Evolutionary conservation across 1,140 invertebrate species (phyloP), one percentile per base, ranked within the genome.

Genomic region (Drosophila pandora): DNA sequence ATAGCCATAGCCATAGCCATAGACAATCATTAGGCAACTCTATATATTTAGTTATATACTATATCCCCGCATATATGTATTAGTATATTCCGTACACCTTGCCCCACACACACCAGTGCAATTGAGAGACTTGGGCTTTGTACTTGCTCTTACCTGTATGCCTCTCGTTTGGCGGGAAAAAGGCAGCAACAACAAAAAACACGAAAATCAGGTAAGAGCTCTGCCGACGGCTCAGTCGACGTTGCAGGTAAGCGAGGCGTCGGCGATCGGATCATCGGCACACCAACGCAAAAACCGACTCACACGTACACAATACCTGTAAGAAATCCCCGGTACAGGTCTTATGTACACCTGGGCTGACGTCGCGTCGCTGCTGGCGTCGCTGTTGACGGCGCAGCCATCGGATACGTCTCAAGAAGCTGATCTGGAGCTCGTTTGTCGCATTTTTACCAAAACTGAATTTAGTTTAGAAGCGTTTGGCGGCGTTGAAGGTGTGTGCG

Each of bases 381-480:
- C 74, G 74, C 56, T 34, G 68, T 43, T 49, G 48, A 21, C 41
- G 6, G 9, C 43, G 7, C 43, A 9, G 43, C 21, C 41, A 9
- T 8, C 13, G 17, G 8, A 52, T 34, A 55, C 74, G 84, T 88
- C 80, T 89, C 84, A 84, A 89, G 84, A 89, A 89, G 77, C 78
- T 89, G 85, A 90, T 90, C 85, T 87, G 81, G 61, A 87, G 85
- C 85, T 83, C 85, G 85, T 87, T 90, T 90, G 80, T 87, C 87
- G 81, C 77, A 77, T 90, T 90, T 88, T 85, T 78, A 90, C 85
- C 85, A 85, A 90, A 90, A 90, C 88, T 89, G 77, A 90, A 90
- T 83, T 90, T 90, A 90, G 87, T 90, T 90, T 90, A 83, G 87
- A 89, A 89, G 87, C 88, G 87, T 90, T 90, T 90, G 87, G 87